Conservation (phyloP, 92 coral and sea anemone genomes). For the Chrysogorgia sp. region DNA sequence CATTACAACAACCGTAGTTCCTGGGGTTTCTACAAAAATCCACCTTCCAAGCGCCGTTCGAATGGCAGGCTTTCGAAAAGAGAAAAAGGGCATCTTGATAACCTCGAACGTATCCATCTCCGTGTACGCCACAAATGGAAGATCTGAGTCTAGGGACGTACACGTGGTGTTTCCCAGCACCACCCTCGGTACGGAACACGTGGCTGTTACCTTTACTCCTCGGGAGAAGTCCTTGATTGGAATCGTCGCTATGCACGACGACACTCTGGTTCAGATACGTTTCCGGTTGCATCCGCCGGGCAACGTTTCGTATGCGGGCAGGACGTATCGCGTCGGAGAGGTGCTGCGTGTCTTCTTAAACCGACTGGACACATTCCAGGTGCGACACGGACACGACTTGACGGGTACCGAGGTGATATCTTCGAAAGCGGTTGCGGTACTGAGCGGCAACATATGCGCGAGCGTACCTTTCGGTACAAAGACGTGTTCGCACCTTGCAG, state of each 20-base stretch:
- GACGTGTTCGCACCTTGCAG: constrained; percentile 19
- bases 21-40: constrained; percentile 19
- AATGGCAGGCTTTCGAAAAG: constrained; percentile 5
- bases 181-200: constrained; percentile 27
- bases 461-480: neutral
- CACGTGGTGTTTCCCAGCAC: constrained; percentile 28
- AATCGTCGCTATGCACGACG: constrained; percentile 1
- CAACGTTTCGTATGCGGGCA: constrained; percentile 11
- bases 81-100: constrained; percentile 26
- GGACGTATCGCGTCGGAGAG: constrained; percentile 8
- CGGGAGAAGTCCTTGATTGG: constrained; percentile 9
- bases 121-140: constrained; percentile 23
- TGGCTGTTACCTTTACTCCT: constrained; percentile 4
- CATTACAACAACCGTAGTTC: neutral
- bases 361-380: constrained; percentile 24
- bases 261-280: constrained; percentile 23
- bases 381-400: constrained; percentile 12
- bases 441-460: constrained; percentile 31
- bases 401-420: constrained; percentile 35
- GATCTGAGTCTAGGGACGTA: neutral
- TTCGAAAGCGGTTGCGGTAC: constrained; percentile 1
- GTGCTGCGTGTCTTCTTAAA: constrained; percentile 20
- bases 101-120: constrained; percentile 10
- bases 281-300: neutral
- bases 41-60: constrained; percentile 6